Evolutionary conservation across 1,140 invertebrate species (phyloP).

Genomic region (Neodiprion fabricii): DNA sequence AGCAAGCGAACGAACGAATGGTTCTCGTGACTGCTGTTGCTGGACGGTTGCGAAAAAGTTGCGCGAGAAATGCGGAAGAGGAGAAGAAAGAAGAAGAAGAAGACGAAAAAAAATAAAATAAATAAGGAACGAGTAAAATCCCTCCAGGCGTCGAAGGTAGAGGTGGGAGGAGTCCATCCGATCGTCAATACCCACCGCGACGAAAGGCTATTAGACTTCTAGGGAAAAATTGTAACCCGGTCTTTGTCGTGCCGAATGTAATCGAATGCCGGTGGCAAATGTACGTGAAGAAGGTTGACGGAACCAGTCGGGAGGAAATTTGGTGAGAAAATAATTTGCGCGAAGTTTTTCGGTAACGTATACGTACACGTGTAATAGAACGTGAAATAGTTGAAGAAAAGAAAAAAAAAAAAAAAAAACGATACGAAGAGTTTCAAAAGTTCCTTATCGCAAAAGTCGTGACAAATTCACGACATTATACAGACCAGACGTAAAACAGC

Average conservation of each 20-base stretch:
- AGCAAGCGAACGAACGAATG: not conserved
- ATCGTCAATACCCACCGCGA: not conserved
- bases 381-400: not conserved
- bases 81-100: not conserved
- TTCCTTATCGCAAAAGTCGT: too few relatives aligned
- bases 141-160: too few relatives aligned
- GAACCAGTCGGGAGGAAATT: not conserved
- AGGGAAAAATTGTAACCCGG: not conserved
- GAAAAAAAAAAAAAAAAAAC: not conserved
- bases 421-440: not conserved
- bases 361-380: too few relatives aligned
- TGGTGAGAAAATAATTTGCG: too few relatives aligned
- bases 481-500: too few relatives aligned
- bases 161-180: not conserved
- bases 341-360: too few relatives aligned
- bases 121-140: not conserved
- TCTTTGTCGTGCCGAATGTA: not conserved
- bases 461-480: too few relatives aligned
- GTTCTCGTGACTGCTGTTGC: not conserved
- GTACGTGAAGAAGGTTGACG: not conserved
- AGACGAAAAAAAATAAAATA: not conserved
- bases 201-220: not conserved
- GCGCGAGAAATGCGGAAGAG: not conserved
- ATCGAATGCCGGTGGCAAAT: too few relatives aligned
- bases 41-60: constrained; percentile 9